Evolutionary conservation across 2,113 vertebrate species (phyloP), one percentile per base, ranked within the genome.

Genomic region (Tricholaema leucomelas): DNA sequence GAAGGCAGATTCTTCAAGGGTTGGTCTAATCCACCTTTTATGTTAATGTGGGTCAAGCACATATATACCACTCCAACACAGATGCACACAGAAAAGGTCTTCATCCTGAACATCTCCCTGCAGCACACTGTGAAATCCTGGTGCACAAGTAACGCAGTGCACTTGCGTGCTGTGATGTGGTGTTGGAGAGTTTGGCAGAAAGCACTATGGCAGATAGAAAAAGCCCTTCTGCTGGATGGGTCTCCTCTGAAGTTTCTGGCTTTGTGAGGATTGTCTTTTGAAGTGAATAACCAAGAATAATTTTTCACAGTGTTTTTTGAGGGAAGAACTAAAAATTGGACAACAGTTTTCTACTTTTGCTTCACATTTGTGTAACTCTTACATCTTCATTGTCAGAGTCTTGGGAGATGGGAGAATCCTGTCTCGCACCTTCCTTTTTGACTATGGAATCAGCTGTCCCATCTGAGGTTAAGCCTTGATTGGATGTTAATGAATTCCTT

Each of bases 121-220:
- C 33, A 30, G 44, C 13, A 25, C 19, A 3, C 15, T 0, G 1
- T 19, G 28, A 33, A 35, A 44, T 60, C 11, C 52, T 0, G 1
- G 6, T 38, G 44, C 5, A 4, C 19, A 65, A 65, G 25, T 54
- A 52, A 20, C 6, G 5, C 2, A 19, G 25, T 54, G 20, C 12
- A 4, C 46, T 50, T 77, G 9, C 24, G 9, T n/a, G 2, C 18
- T 28, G 30, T 75, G 20, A 28, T 0, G 0, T 42, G 38, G 8
- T 15, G 18, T 48, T 65, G 44, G 58, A n/a, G 44, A 60, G 40
- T 42, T 85, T 18, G 24, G 36, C 70, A 71, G 56, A 9, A 79
- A 54, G 21, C 15, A 12, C 15, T 24, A 19, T 28, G 23, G n/a
- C 58, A 81, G 52, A 6, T 35, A 16, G 33, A 60, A 36, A 21